phyloP scores from a whole-genome alignment of 2,797 vertebrate genomes.

The Emydoidea blandingii region DNA sequence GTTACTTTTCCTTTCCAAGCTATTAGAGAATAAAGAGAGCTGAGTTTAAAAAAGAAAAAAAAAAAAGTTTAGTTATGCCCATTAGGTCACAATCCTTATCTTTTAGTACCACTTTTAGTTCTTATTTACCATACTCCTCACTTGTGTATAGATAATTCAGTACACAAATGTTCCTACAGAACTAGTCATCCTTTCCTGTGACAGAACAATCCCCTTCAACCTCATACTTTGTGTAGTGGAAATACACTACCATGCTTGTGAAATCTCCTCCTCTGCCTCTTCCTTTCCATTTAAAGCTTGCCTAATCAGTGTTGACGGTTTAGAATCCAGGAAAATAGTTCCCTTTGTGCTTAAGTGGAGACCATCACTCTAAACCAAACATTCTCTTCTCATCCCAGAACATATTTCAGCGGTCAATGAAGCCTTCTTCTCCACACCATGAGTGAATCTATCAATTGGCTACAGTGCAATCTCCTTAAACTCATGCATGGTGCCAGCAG shows the following conservation, averaged over 20 bases:
- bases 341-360: too few relatives aligned
- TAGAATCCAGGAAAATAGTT: too few relatives aligned
- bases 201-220: neutral
- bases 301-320: too few relatives aligned
- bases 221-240: too few relatives aligned
- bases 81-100: neutral
- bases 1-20: neutral
- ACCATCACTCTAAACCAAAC: too few relatives aligned
- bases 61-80: neutral
- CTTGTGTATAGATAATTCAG: conserved; percentile 14
- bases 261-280: neutral
- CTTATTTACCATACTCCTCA: conserved; percentile 14
- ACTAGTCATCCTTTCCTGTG: conserved; percentile 19
- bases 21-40: neutral
- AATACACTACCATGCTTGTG: neutral
- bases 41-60: neutral
- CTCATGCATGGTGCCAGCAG: neutral
- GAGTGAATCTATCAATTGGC: neutral
- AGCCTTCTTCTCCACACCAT: too few relatives aligned
- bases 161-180: neutral
- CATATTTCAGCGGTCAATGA: neutral
- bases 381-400: too few relatives aligned
- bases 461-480: neutral
- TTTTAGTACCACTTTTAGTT: conserved; percentile 9
- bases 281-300: too few relatives aligned